phyloP scores from a whole-genome alignment of 2,797 vertebrate genomes.

The Thunnus albacares region DNA sequence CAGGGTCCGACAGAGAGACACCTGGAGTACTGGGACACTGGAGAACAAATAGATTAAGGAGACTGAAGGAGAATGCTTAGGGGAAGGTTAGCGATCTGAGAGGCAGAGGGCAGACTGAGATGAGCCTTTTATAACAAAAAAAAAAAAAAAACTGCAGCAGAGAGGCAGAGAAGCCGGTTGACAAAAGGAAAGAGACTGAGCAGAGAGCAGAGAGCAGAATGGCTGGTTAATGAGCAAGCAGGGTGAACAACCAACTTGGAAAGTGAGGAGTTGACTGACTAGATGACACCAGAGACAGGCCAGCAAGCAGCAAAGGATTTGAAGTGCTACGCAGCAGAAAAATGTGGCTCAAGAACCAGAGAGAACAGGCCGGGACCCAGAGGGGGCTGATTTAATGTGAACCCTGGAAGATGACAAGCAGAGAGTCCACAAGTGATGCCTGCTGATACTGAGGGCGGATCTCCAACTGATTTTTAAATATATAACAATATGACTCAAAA shows the following conservation, averaged over 20 bases:
- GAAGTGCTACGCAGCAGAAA: constrained; percentile 18
- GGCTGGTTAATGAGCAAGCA: constrained; percentile 35
- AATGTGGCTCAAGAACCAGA: constrained; percentile 1
- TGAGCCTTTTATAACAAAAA: background rate
- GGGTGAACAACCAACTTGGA: constrained; percentile 8
- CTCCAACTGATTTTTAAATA: constrained; percentile 14
- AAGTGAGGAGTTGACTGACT: constrained; percentile 17
- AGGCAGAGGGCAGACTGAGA: constrained; percentile 6
- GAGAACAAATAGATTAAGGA: background rate
- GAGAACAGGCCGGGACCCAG: background rate
- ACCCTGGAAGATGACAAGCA: constrained; percentile 28
- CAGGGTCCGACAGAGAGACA: background rate
- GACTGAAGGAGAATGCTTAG: background rate
- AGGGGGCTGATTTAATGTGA: constrained; percentile 1
- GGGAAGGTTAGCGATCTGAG: constrained; percentile 6
- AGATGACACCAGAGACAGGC: background rate
- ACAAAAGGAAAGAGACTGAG: constrained; percentile 20
- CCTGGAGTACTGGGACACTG: background rate
- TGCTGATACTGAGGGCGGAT: constrained; percentile 19
- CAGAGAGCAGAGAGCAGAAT: background rate
- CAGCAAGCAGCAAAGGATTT: constrained; percentile 4
- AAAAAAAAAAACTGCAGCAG: constrained; percentile 10
- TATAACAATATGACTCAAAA: background rate
- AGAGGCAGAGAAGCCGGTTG: constrained; percentile 3
- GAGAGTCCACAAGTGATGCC: constrained; percentile 13